These are phyloP conservation scores for Pseudomyrmex cubaensis DNA, from an alignment of 1,140 invertebrate genomes.

Conservation along the genomic window DNA sequence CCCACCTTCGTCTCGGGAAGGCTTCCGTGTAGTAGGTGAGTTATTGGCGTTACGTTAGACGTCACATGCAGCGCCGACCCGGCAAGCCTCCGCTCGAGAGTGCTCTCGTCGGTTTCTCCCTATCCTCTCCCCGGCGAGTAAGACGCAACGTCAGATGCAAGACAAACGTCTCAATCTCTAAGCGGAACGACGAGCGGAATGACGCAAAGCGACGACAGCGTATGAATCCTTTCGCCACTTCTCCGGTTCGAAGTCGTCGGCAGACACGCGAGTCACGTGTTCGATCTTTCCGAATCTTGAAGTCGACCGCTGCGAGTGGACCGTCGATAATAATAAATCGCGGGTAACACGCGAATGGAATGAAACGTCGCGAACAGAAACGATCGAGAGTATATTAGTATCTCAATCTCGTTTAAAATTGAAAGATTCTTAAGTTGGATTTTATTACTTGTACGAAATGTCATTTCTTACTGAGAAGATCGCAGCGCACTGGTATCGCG, in stretches of 20 bases:
- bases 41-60: slow-evolving; percentile 77
- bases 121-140: slow-evolving; percentile 63
- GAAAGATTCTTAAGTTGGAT: background rate
- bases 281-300: slow-evolving; percentile 2
- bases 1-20: slow-evolving; percentile 8
- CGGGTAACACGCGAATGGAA: background rate
- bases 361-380: background rate
- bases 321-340: background rate
- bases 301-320: background rate
- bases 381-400: background rate
- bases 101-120: slow-evolving; percentile 52
- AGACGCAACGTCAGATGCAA: slow-evolving; percentile 75
- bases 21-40: slow-evolving; percentile 68
- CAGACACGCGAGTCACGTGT: background rate
- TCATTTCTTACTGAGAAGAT: background rate
- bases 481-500: background rate
- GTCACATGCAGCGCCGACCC: slow-evolving; percentile 72
- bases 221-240: slow-evolving; percentile 48
- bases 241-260: slow-evolving; percentile 3
- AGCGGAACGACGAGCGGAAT: slow-evolving; percentile 53
- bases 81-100: slow-evolving; percentile 69
- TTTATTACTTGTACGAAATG: background rate
- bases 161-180: slow-evolving; percentile 71
- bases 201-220: slow-evolving; percentile 43
- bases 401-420: background rate